These are phyloP conservation scores for Phalacrocorax brasilianus DNA, from an alignment of 2,113 vertebrate genomes.

Conservation along the genomic window DNA sequence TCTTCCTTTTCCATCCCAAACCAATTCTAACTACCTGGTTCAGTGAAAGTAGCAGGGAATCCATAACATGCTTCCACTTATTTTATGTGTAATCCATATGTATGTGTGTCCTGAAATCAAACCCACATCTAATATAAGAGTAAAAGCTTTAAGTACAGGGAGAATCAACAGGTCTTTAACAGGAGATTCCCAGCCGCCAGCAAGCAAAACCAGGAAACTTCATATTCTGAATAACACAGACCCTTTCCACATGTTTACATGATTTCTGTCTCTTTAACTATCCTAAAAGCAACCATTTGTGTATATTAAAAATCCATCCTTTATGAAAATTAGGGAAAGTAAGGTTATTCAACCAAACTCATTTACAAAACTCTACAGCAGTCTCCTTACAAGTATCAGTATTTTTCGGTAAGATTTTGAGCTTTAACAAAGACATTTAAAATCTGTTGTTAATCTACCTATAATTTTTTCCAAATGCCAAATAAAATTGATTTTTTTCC, in stretches of 20 bases:
- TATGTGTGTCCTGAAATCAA: background rate
- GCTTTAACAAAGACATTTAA: background rate
- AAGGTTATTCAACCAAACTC: background rate
- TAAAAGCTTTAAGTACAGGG: background rate
- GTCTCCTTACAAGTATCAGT: background rate
- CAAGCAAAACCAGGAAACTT: background rate
- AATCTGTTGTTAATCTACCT: conserved; percentile 2
- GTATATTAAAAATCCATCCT: background rate
- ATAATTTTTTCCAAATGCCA: conserved; percentile 4
- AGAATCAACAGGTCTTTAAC: background rate
- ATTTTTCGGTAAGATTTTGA: background rate
- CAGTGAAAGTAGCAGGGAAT: background rate
- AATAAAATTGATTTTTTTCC: background rate
- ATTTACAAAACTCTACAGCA: background rate
- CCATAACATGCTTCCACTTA: background rate
- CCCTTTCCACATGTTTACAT: background rate
- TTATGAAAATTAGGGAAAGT: background rate
- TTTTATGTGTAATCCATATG: background rate
- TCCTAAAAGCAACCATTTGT: background rate
- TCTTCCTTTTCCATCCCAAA: background rate
- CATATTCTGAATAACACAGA: background rate
- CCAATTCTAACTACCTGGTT: background rate
- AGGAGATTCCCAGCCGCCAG: background rate
- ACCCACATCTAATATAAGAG: background rate
- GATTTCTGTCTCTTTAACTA: background rate